phyloP scores from a whole-genome alignment of 2,113 vertebrate genomes.

The Aleadryas rufinucha region DNA sequence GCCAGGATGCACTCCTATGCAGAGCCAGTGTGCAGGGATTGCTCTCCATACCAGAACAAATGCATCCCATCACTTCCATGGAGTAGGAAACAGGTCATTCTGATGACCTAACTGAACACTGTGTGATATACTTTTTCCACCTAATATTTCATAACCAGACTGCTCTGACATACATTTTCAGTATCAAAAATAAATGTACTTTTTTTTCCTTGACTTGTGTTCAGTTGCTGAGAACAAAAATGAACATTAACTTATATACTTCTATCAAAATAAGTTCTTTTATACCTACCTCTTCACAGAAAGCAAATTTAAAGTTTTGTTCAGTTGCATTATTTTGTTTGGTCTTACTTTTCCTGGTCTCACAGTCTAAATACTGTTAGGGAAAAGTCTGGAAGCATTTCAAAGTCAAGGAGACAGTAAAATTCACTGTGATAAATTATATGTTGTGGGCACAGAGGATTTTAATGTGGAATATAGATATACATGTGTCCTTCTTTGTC shows the following conservation, averaged over 20 bases:
- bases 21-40: background rate
- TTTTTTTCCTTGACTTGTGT: background rate
- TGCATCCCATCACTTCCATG: no score
- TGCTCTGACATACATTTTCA: background rate
- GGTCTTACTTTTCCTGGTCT: background rate
- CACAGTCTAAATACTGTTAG: background rate
- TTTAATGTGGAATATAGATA: background rate
- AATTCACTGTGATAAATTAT: background rate
- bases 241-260: background rate
- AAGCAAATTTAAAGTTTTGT: background rate
- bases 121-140: background rate
- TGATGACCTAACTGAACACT: background rate
- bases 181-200: background rate
- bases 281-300: background rate
- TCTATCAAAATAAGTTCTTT: background rate
- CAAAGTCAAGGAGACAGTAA: background rate
- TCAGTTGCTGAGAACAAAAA: background rate
- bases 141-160: background rate
- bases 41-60: background rate
- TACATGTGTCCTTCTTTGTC: background rate
- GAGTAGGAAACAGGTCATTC: background rate
- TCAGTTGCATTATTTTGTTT: background rate
- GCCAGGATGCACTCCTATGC: accelerated
- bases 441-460: background rate
- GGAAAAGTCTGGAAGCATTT: background rate